Evolutionary conservation across 2,888 invertebrate genomes (phyloP).

Genomic region (Octodonta nipae): DNA sequence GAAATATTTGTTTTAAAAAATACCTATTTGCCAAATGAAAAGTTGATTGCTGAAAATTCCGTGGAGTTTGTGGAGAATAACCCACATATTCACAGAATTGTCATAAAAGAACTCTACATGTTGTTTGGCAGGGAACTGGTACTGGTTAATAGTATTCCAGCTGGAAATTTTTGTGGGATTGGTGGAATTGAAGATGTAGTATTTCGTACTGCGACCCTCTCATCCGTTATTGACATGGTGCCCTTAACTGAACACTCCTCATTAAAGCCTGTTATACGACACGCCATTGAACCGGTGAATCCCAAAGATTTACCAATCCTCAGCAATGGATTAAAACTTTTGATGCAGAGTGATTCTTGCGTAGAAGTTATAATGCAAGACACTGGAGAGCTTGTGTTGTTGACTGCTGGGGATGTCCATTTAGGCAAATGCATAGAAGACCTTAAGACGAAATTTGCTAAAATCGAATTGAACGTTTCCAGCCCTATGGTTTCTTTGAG

Average conservation of each 20-base stretch:
- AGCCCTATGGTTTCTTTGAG: conserved; percentile 92
- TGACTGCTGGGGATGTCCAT: conserved; percentile 94
- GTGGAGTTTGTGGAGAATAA: conserved; percentile 12
- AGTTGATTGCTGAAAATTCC: conserved; percentile 9
- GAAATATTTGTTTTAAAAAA: conserved; percentile 74
- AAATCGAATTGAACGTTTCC: conserved; percentile 78
- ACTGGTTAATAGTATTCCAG: conserved; percentile 61
- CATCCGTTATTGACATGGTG: conserved; percentile 66
- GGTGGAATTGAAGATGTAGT: conserved; percentile 74
- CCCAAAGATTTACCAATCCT: conserved; percentile 64
- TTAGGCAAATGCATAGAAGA: conserved; percentile 91
- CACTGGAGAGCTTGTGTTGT: conserved; percentile 86
- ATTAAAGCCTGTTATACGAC: conserved; percentile 74
- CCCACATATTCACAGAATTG: conserved; percentile 41
- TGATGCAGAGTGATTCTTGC: conserved; percentile 91
- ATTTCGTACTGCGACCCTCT: conserved; percentile 80
- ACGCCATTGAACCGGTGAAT: conserved; percentile 80
- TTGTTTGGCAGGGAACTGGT: conserved; percentile 89
- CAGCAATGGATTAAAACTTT: conserved; percentile 62
- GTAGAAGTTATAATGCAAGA: conserved; percentile 81
- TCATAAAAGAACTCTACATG: conserved; percentile 66
- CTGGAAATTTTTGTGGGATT: conserved; percentile 85
- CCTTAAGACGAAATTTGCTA: conserved; percentile 66
- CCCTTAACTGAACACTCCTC: conserved; percentile 75
- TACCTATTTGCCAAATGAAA: conserved; percentile 63